Conservation (phyloP, 2,797 vertebrate species). For the Sciurus vulgaris region DNA sequence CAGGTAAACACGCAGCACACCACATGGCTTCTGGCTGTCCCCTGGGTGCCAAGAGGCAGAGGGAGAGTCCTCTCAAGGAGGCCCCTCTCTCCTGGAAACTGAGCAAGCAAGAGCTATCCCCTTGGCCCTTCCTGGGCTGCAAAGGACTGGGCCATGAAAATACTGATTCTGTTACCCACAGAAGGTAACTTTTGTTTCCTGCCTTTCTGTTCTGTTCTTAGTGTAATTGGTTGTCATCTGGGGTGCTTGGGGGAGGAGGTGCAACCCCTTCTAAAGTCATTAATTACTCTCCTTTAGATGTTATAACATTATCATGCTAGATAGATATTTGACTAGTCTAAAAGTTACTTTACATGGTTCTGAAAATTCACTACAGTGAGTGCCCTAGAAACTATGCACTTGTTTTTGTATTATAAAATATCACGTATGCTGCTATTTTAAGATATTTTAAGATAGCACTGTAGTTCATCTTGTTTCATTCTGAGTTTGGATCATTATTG, state of each 20-base stretch:
- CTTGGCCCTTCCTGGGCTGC: slow-evolving; percentile 99
- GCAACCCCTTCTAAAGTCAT: background rate
- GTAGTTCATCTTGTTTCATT: background rate
- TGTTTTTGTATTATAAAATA: slow-evolving; percentile 20
- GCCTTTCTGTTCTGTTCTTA: slow-evolving; percentile 65
- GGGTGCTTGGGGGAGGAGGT: background rate
- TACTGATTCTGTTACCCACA: slow-evolving; percentile 99
- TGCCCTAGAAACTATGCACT: background rate
- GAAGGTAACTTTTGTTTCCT: slow-evolving; percentile 93
- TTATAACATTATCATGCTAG: background rate
- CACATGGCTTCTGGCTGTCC: slow-evolving; percentile 99
- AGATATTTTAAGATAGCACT: background rate
- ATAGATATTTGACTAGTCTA: background rate
- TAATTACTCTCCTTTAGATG: background rate
- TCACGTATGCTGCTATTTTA: background rate
- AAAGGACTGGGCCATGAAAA: slow-evolving; percentile 99
- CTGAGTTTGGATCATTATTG: background rate
- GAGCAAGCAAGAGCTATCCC: slow-evolving; percentile 98
- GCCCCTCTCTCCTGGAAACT: slow-evolving; percentile 97
- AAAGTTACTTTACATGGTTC: background rate
- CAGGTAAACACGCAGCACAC: slow-evolving; percentile 99
- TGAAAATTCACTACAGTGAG: slow-evolving; percentile 9
- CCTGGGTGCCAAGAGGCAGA: slow-evolving; percentile 98
- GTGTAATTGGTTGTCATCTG: slow-evolving; percentile 19
- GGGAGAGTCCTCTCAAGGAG: slow-evolving; percentile 96